Conservation (phyloP, 1,140 invertebrate genomes). For the Meloidogyne floridensis region DNA sequence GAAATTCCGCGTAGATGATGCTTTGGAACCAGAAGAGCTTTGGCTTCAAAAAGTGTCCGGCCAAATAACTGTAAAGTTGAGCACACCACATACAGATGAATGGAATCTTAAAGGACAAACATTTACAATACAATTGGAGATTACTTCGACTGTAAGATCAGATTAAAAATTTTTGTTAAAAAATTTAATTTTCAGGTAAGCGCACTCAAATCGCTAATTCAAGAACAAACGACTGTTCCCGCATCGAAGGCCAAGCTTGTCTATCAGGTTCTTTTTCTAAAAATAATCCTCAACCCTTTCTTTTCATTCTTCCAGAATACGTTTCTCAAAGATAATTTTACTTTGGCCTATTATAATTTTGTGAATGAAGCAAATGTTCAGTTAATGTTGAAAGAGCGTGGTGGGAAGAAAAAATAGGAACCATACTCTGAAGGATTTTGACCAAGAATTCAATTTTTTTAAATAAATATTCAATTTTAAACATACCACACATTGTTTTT, state of each 20-base stretch:
- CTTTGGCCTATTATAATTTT: constrained; percentile 93
- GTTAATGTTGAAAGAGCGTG: constrained; percentile 91
- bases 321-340: constrained; percentile 95
- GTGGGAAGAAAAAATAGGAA: constrained; percentile 83
- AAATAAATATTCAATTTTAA: no score
- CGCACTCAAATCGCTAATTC: constrained; percentile 83
- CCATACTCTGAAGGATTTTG: no score
- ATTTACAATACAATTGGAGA: constrained; percentile 77
- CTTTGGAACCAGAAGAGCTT: constrained; percentile 81
- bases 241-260: constrained; percentile 94
- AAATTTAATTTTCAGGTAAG: constrained; percentile 70
- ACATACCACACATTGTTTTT: no score
- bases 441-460: no score
- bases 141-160: constrained; percentile 74
- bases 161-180: constrained; percentile 27
- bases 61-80: constrained; percentile 45
- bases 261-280: constrained; percentile 74
- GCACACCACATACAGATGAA: constrained; percentile 71
- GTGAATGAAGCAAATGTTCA: constrained; percentile 80
- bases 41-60: constrained; percentile 76
- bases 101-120: constrained; percentile 94
- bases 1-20: constrained; percentile 88
- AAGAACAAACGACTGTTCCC: constrained; percentile 87
- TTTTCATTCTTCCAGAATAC: constrained; percentile 76
- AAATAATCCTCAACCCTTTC: not conserved